Evolutionary conservation across 2,113 vertebrate species (phyloP).

Genomic region (Hyperopisus bebe): DNA sequence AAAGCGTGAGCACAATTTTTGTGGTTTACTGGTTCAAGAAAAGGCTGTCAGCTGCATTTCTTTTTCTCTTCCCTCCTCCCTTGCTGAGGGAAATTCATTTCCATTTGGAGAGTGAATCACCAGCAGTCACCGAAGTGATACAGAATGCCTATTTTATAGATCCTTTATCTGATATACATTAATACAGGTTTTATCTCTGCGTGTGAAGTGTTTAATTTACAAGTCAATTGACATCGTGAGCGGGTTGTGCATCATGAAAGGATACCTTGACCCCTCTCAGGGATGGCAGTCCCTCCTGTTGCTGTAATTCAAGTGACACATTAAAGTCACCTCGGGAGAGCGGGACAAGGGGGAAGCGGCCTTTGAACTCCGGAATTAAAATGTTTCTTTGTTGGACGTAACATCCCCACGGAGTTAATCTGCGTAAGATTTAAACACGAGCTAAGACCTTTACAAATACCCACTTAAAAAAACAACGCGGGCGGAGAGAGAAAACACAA

Average conservation of each 20-base stretch:
- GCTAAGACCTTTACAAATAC: conserved; percentile 6
- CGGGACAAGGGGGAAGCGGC: not conserved
- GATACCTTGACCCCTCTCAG: not conserved
- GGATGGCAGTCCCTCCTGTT: not conserved
- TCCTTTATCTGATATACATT: not conserved
- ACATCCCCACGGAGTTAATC: not conserved
- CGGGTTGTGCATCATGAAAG: not conserved
- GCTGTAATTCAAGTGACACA: not conserved
- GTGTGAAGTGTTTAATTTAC: not conserved
- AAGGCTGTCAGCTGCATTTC: not conserved
- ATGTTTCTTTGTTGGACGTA: not conserved
- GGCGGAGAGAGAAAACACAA: not conserved
- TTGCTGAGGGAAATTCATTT: not conserved
- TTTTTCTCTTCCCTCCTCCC: not conserved
- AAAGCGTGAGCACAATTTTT: conserved; percentile 6
- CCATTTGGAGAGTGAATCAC: not conserved
- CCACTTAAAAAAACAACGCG: not conserved
- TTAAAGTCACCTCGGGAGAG: not conserved
- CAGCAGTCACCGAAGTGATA: not conserved
- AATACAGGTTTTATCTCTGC: not conserved
- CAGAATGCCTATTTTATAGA: not conserved
- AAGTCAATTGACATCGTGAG: not conserved
- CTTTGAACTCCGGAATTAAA: conserved; percentile 9
- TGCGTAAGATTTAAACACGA: conserved; percentile 5
- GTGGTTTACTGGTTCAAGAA: conserved; percentile 1